A percentile compares a stretch with the other conserved stretches of the same genome.
Conservation (phyloP, 2,888 invertebrate genomes). For the Sycophila texana region DNA sequence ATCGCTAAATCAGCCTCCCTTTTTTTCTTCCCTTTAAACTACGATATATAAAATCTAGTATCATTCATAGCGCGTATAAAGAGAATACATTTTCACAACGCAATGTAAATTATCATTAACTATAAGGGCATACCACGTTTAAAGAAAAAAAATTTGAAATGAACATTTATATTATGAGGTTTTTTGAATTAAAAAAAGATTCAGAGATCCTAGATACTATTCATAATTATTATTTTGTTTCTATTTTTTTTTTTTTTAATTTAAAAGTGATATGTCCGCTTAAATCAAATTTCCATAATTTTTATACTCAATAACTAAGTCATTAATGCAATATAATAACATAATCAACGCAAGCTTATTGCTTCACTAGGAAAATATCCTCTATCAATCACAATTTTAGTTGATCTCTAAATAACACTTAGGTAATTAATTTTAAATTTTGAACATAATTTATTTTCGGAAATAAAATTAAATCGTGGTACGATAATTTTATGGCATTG, state of each 20-base stretch:
- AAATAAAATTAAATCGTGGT: not conserved
- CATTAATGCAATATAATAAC: conserved; percentile 19
- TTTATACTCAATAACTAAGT: conserved; percentile 18
- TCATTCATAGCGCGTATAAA: conserved; percentile 22
- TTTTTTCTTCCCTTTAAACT: conserved; percentile 2
- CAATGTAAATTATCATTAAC: conserved; percentile 29
- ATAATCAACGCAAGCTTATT: conserved; percentile 29
- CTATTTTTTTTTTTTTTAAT: too few relatives aligned
- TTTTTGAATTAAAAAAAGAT: too few relatives aligned
- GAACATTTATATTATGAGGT: too few relatives aligned
- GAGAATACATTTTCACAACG: conserved; percentile 21
- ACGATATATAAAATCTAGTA: conserved; percentile 35
- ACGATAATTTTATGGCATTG: not conserved
- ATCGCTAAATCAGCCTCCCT: conserved; percentile 35
- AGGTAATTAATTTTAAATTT: not conserved
- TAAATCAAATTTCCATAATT: not conserved
- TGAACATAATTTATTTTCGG: conserved; percentile 9
- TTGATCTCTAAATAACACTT: not conserved
- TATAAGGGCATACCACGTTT: conserved; percentile 16
- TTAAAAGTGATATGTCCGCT: too few relatives aligned
- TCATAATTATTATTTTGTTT: too few relatives aligned
- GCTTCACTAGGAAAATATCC: conserved; percentile 38
- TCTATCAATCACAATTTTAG: conserved; percentile 29
- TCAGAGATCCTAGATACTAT: too few relatives aligned
- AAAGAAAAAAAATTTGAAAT: too few relatives aligned